Evolutionary conservation across 2,113 vertebrate species (phyloP).

Genomic region (Elachura formosa): DNA sequence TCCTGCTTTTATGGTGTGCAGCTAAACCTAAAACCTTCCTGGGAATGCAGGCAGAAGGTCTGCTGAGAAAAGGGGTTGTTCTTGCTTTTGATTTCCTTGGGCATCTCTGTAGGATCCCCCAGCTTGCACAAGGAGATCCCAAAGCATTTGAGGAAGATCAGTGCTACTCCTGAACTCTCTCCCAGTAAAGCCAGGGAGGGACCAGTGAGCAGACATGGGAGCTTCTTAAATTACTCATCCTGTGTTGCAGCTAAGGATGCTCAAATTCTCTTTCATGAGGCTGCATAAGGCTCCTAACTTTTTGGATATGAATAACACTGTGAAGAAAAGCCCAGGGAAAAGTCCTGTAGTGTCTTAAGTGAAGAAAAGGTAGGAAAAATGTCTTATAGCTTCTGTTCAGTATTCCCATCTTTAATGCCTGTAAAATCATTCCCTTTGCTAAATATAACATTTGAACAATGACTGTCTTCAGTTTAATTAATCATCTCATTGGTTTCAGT

Average conservation of each 20-base stretch:
- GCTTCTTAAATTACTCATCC: not conserved
- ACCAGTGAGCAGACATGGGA: rapidly evolving
- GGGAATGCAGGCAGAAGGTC: not conserved
- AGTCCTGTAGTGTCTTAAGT: not conserved
- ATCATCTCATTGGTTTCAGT: not conserved
- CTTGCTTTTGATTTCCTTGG: not conserved
- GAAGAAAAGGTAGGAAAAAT: not conserved
- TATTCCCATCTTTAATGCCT: not conserved
- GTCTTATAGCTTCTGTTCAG: not conserved
- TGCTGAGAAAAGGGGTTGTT: not conserved
- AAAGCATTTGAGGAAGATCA: not conserved
- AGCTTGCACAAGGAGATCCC: not conserved
- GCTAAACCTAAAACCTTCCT: not conserved
- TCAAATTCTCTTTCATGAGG: not conserved
- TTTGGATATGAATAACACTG: not conserved
- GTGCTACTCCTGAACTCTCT: not conserved
- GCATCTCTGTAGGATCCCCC: not conserved
- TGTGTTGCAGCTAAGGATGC: not conserved
- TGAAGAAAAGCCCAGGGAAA: not conserved
- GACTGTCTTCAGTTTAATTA: slow-evolving; percentile 1
- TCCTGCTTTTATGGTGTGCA: not conserved
- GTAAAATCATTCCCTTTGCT: not conserved
- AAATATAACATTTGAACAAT: not conserved
- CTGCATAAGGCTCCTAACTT: not conserved
- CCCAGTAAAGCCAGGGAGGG: not conserved